These are phyloP conservation scores for Dicrurus megarhynchus DNA, from an alignment of 2,113 vertebrate species.

Conservation along the genomic window DNA sequence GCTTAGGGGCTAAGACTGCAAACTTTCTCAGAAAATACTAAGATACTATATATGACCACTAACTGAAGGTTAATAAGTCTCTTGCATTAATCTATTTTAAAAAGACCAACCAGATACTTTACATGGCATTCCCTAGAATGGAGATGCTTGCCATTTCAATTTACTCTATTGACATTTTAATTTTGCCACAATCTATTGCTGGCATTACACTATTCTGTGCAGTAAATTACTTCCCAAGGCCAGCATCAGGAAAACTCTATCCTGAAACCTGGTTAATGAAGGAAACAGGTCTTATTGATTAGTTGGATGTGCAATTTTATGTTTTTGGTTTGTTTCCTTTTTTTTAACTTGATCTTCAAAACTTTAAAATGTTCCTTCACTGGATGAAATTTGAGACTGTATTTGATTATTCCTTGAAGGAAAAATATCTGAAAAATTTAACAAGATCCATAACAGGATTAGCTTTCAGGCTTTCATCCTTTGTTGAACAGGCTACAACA, in stretches of 20 bases:
- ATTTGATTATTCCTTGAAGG: neutral
- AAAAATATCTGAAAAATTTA: no score
- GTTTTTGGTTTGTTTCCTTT: neutral
- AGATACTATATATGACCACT: neutral
- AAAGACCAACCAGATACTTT: constrained; percentile 1
- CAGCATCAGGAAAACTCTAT: constrained; percentile 15
- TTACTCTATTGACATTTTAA: constrained; percentile 64
- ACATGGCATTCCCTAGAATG: neutral
- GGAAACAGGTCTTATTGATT: neutral
- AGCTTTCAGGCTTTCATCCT: no score
- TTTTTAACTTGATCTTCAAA: neutral
- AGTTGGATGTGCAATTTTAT: neutral
- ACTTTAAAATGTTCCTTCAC: neutral
- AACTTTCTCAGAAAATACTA: constrained; percentile 31
- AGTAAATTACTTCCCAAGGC: neutral
- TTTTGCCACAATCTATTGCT: constrained; percentile 5
- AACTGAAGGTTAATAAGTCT: constrained; percentile 58
- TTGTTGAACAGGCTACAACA: no score
- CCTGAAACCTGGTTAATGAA: neutral
- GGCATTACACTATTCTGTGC: neutral
- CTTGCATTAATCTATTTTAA: constrained; percentile 15
- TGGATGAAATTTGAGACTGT: neutral
- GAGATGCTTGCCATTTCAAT: constrained; percentile 34
- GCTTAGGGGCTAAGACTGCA: constrained; percentile 17
- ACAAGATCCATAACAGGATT: no score